Conservation (phyloP, 64 coral and sea anemone species). For the Montipora cactus region DNA sequence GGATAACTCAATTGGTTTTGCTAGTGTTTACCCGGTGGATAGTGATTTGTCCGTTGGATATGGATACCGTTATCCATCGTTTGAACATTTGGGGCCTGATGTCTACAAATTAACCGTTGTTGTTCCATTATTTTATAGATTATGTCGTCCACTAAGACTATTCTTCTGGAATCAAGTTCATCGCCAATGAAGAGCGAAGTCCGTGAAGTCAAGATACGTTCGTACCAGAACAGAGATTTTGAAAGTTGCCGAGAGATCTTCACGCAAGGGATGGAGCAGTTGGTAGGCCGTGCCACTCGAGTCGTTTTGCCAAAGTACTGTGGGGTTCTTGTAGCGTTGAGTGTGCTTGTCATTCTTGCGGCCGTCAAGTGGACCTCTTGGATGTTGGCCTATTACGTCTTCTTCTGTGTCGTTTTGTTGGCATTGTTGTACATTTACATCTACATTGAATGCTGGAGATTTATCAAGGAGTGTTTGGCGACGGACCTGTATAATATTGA, state of each 20-base stretch:
- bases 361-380: slow-evolving; percentile 68
- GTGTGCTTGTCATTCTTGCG: slow-evolving; percentile 54
- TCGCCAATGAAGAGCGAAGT: neutral
- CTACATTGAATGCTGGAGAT: slow-evolving; percentile 64
- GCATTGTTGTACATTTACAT: slow-evolving; percentile 77
- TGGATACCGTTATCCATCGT: neutral
- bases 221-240: slow-evolving; percentile 62
- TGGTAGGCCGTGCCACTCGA: slow-evolving; percentile 32
- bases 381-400: slow-evolving; percentile 60
- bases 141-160: neutral
- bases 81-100: neutral
- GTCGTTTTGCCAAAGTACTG: slow-evolving; percentile 74
- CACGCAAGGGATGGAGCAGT: slow-evolving; percentile 69
- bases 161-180: neutral
- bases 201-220: slow-evolving; percentile 52
- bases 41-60: too few species aligned
- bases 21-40: too few species aligned
- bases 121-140: neutral
- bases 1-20: too few species aligned
- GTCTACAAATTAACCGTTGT: too few species aligned
- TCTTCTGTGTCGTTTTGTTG: slow-evolving; percentile 66
- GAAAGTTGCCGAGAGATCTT: slow-evolving; percentile 75
- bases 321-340: slow-evolving; percentile 42
- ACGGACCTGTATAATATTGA: slow-evolving; percentile 79
- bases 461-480: slow-evolving; percentile 54